phyloP scores from a whole-genome alignment of 2,113 vertebrate species.

The Phyllostomus hastatus region DNA sequence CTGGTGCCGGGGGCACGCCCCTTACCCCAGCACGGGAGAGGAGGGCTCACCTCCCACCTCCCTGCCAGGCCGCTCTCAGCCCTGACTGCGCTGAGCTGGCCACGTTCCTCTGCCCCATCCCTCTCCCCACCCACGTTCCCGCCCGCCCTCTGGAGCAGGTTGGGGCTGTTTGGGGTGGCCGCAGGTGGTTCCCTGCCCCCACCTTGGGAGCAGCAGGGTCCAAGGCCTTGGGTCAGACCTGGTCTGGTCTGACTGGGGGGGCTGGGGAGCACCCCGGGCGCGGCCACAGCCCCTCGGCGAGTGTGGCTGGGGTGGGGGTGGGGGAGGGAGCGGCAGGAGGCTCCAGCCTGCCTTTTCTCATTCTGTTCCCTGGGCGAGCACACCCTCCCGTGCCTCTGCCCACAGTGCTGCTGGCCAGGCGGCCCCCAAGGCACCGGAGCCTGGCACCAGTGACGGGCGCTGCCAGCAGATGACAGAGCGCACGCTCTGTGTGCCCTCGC shows the following conservation, averaged over 20 bases:
- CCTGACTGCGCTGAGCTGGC: neutral
- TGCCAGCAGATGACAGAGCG: constrained; percentile 13
- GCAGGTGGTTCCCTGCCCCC: neutral
- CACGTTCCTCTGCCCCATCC: constrained; percentile 17
- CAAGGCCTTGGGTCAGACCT: neutral
- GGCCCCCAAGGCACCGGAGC: constrained; percentile 7
- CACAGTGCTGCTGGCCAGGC: neutral
- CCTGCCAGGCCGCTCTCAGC: neutral
- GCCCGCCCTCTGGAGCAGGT: constrained; percentile 55
- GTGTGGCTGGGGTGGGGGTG: neutral
- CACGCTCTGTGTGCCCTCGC: neutral
- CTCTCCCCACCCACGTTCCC: constrained; percentile 48
- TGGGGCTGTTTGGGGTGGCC: constrained; percentile 58
- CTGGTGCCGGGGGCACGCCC: neutral
- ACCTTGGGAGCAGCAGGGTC: neutral
- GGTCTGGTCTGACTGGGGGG: neutral
- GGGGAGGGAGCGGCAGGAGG: neutral
- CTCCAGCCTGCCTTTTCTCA: neutral
- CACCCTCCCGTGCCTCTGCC: neutral
- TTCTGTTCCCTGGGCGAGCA: accelerated
- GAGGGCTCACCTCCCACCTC: neutral
- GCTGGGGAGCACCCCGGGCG: neutral
- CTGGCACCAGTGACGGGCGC: constrained; percentile 42
- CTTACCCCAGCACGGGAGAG: neutral
- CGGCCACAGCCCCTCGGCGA: neutral